Evolutionary conservation across 2,113 vertebrate genomes (phyloP), one percentile per base, ranked within the genome.

Genomic region (Poeciliopsis turrubarensis): DNA sequence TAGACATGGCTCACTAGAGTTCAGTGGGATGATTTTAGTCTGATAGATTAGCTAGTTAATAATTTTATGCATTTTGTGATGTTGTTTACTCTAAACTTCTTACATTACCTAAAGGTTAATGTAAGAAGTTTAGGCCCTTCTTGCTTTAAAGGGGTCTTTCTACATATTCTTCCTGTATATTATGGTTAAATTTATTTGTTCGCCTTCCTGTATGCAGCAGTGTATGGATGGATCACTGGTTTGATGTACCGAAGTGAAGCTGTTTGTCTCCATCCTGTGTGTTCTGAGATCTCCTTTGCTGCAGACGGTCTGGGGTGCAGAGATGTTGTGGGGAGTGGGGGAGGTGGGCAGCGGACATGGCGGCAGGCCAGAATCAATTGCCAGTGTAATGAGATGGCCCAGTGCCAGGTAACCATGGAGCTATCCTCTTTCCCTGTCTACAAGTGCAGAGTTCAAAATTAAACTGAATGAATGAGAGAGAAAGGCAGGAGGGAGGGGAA

Each of bases 351-450:
- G 90, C 90, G 93, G 93, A 94, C 91, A 86, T 94, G 94, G 94
- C 94, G 86, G 89, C 89, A 91, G 90, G 92, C 94, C 93, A 94
- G 92, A 95, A 94, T 95, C 94, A 94, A 95, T 94, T 94, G 94
- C 92, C 92, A 91, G 93, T 95, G 94, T 94, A 94, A 95, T 95
- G 93, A 95, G 94, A 94, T 95, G 94, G 94, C 94, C 90, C 72
- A 68, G 86, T 89, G 94, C 94, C 94, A 94, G 93, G 94, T 94
- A 93, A 93, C 94, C 94, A 95, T 94, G 94, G 94, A 90, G 92
- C 93, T 92, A 82, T 92, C 90, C 90, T 89, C 86, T 91, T 86
- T 90, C 88, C 91, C 90, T 92, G 90, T 93, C 91, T 92, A 86
- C 87, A 80, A 89, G 90, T 86, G 87, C 90, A 89, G 87, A 90